A percentile compares a stretch with the other conserved stretches of the same genome.
Conservation (phyloP, 2,113 vertebrate genomes). For the Progne subis region DNA sequence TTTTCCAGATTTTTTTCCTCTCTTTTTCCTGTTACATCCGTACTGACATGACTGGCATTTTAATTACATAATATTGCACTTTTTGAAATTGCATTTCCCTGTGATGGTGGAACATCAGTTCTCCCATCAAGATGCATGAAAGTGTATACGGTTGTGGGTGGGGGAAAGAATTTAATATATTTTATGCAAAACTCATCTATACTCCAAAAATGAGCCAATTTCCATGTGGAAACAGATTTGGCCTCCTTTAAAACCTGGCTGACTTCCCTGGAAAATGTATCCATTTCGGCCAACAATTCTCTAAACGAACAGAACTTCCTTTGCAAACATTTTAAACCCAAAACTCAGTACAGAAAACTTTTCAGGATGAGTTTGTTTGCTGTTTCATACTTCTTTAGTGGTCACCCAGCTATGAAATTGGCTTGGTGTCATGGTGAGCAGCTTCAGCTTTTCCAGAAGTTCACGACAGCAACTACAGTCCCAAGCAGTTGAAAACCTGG, state of each 20-base stretch:
- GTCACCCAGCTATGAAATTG: slow-evolving; percentile 15
- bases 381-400: slow-evolving; percentile 4
- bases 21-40: not conserved
- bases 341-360: not conserved
- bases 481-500: not conserved
- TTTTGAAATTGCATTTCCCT: slow-evolving; percentile 2
- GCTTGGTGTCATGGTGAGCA: not conserved
- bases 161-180: slow-evolving; percentile 37
- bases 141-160: not conserved
- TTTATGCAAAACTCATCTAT: slow-evolving; percentile 46
- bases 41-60: not conserved
- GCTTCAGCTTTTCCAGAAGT: slow-evolving; percentile 13
- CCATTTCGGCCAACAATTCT: not conserved
- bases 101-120: not conserved
- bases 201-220: slow-evolving; percentile 51
- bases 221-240: slow-evolving; percentile 62
- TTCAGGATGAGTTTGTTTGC: slow-evolving; percentile 30
- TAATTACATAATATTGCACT: slow-evolving; percentile 12
- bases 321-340: slow-evolving; percentile 9
- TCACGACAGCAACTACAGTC: not conserved
- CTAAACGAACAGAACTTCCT: slow-evolving; percentile 43
- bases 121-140: not conserved
- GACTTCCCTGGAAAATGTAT: slow-evolving; percentile 55
- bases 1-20: not conserved
- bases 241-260: slow-evolving; percentile 51